Evolutionary conservation across 64 coral and sea anemone genomes (phyloP).

Genomic region (Montipora efflorescens): DNA sequence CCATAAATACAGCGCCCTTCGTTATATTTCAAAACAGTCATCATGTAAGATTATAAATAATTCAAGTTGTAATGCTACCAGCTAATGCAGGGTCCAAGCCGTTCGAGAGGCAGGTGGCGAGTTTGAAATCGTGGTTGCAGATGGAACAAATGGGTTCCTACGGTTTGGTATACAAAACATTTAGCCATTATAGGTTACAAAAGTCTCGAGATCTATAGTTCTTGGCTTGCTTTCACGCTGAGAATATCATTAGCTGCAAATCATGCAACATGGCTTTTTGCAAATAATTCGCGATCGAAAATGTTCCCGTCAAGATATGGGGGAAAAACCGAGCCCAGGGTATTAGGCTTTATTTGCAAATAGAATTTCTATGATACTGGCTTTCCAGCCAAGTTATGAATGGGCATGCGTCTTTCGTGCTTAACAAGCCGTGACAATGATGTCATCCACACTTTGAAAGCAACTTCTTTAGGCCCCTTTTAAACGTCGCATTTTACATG

Average conservation of each 20-base stretch:
- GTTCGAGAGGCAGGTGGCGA: neutral
- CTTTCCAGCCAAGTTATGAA: no score
- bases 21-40: neutral
- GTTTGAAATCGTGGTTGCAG: neutral
- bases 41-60: neutral
- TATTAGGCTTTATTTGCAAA: neutral
- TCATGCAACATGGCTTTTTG: no score
- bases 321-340: neutral
- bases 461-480: no score
- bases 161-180: neutral
- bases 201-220: neutral
- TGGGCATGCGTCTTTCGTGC: no score
- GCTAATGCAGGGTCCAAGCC: neutral
- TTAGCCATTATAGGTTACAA: neutral
- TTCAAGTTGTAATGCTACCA: neutral
- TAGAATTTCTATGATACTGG: neutral
- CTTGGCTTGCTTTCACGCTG: neutral
- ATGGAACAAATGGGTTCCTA: neutral
- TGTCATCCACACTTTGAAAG: no score
- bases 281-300: no score
- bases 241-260: neutral
- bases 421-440: no score
- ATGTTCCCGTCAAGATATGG: neutral
- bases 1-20: no score
- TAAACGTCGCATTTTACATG: no score